Evolutionary conservation across 1,140 invertebrate genomes (phyloP).

Genomic region (Drosophila kohkoa): DNA sequence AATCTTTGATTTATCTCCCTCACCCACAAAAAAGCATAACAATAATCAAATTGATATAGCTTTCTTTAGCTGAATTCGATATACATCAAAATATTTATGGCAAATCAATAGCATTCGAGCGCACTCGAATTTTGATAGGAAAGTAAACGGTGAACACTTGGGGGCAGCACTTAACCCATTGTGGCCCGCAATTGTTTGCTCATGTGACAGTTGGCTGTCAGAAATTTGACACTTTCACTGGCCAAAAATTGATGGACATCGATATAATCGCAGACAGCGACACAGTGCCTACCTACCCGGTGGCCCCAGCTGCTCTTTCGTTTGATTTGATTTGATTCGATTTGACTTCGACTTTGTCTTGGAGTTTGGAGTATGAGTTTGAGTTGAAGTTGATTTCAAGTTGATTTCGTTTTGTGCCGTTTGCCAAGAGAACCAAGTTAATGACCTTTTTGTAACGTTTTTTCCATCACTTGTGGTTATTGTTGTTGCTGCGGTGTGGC

Average conservation of each 20-base stretch:
- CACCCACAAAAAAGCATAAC: not conserved
- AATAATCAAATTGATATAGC: conserved; percentile 5
- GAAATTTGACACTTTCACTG: conserved; percentile 58
- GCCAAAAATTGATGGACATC: conserved; percentile 35
- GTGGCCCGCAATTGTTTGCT: conserved; percentile 31
- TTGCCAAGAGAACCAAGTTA: conserved; percentile 53
- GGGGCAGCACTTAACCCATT: conserved; percentile 44
- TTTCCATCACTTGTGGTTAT: conserved; percentile 23
- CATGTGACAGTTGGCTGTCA: conserved; percentile 51
- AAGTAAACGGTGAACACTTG: conserved; percentile 33
- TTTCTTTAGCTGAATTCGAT: conserved; percentile 3
- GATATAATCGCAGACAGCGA: conserved; percentile 8
- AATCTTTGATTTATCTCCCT: not conserved
- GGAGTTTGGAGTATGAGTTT: conserved; percentile 1
- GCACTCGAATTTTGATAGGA: conserved; percentile 32
- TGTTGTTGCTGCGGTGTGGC: conserved; percentile 30
- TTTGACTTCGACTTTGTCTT: conserved; percentile 1
- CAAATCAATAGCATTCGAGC: conserved; percentile 8
- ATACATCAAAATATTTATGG: conserved; percentile 35
- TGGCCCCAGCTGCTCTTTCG: conserved; percentile 13
- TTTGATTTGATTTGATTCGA: conserved; percentile 19
- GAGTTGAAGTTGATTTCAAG: conserved; percentile 13
- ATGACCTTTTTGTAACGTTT: conserved; percentile 66
- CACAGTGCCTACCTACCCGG: conserved; percentile 13
- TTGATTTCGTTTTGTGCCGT: conserved; percentile 2